Base-by-base conservation (phyloP, 2,888 invertebrate genomes). In the Acheta domesticus region DNA sequence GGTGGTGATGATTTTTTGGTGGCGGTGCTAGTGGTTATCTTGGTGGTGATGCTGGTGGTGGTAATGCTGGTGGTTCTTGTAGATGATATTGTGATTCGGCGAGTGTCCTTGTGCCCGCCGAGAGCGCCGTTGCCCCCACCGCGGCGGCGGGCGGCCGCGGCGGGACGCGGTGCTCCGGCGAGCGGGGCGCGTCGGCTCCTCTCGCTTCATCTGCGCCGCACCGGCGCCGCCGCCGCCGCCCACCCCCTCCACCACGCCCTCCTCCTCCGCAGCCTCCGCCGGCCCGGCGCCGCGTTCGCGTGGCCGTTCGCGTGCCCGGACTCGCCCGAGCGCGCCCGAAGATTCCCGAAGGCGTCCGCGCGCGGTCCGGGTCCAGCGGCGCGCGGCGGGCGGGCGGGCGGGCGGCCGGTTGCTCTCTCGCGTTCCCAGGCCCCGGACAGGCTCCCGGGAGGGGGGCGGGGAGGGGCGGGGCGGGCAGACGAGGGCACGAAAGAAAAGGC, bases 221-320 rank as follows among this genome's bases (percentile, higher is more conserved):
- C 62, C 62, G 62, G n/a, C 62, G 14, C n/a, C 62, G 62, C 62
- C 62, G 1, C 62, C n/a, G 14, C 62, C 14, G 8, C 62, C n/a
- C 16, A 1, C 62, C 62, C 14, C 4, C 62, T 62, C 23, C 50
- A 50, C 50, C 62, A 2, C 16, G 2, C 4, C 62, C 16, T 1
- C 19, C 62, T 16, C 62, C 62, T 62, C 62, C 16, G 5, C 62
- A 2, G 62, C n/a, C 62, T 1, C 62, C 62, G 14, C 62, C 62
- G 1, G 5, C 23, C 76, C 20, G 78, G 23, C 74, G 73, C 19
- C 20, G 21, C 14, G 79, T 78, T 81, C 81, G 81, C 81, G 81
- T 81, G 81, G 81, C 81, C 49, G 81, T 79, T 81, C 81, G 81
- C 81, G 81, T 81, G 81, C 81, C 81, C 81, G 81, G 79, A 77